These are phyloP conservation scores for Hypsopygia costalis DNA, from an alignment of 2,888 invertebrate species.

Conservation along the genomic window DNA sequence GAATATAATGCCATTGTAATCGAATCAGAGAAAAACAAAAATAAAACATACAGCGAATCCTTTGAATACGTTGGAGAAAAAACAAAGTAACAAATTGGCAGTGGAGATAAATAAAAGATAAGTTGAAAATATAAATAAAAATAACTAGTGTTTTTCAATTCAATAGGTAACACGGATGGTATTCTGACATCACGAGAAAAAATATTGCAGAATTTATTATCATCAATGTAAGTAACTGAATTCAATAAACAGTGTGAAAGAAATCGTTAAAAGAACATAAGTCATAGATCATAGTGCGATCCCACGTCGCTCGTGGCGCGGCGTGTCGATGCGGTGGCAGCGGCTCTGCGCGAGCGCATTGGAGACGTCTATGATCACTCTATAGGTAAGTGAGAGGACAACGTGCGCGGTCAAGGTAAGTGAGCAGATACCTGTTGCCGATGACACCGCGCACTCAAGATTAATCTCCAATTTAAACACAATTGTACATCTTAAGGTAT, in stretches of 20 bases:
- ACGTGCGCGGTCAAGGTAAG: slow-evolving; percentile 71
- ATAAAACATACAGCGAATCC: slow-evolving; percentile 18
- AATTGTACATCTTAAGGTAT: slow-evolving; percentile 37
- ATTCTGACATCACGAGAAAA: not conserved
- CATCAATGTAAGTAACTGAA: not conserved
- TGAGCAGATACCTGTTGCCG: slow-evolving; percentile 56
- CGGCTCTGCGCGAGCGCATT: slow-evolving; percentile 25
- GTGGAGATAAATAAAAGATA: slow-evolving; percentile 5
- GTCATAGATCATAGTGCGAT: slow-evolving; percentile 29
- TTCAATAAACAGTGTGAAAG: not conserved
- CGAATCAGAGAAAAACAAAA: slow-evolving; percentile 22
- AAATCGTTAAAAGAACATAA: not conserved
- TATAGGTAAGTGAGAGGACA: slow-evolving; percentile 63
- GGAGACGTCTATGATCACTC: slow-evolving; percentile 44
- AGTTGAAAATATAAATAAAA: not conserved
- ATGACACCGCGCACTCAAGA: slow-evolving; percentile 57
- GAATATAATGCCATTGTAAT: slow-evolving; percentile 9
- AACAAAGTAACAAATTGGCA: slow-evolving; percentile 2
- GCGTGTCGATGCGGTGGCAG: too few relatives aligned
- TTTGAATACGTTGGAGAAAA: slow-evolving; percentile 5
- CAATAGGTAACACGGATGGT: not conserved
- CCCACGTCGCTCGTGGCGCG: slow-evolving; percentile 18
- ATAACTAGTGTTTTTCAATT: not conserved
- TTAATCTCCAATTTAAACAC: slow-evolving; percentile 50
- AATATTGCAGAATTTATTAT: too few relatives aligned